A percentile compares a stretch with the other conserved stretches of the same genome.
These are phyloP conservation scores for Cantharis rufa DNA, from an alignment of 2,888 invertebrate species.

Conservation along the genomic window DNA sequence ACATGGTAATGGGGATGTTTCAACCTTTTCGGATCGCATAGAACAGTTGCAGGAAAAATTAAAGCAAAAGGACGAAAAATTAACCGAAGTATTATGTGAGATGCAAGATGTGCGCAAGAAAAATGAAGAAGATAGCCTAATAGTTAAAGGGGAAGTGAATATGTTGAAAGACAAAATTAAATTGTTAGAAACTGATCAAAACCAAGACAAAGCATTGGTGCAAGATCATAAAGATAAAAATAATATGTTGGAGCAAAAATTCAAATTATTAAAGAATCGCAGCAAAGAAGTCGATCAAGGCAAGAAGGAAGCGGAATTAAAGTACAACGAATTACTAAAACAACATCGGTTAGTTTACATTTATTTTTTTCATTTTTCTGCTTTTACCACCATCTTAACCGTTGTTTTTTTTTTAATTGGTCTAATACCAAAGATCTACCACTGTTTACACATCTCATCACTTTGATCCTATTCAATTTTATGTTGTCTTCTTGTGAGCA, in stretches of 20 bases:
- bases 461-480: too few species aligned
- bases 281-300: slow-evolving; percentile 55
- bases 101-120: background rate
- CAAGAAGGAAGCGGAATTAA: slow-evolving; percentile 53
- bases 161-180: slow-evolving; percentile 42
- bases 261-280: slow-evolving; percentile 53
- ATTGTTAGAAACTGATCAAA: slow-evolving; percentile 44
- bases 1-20: background rate
- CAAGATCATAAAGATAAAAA: slow-evolving; percentile 40
- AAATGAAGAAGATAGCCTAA: background rate
- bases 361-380: too few species aligned
- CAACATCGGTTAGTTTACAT: slow-evolving; percentile 1
- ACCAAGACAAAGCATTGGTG: slow-evolving; percentile 41
- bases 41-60: slow-evolving; percentile 43
- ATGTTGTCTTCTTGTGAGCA: too few species aligned
- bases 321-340: slow-evolving; percentile 44
- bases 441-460: too few species aligned
- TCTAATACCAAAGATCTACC: too few species aligned
- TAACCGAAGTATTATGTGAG: background rate
- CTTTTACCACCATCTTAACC: background rate
- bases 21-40: background rate
- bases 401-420: too few species aligned
- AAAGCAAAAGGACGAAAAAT: slow-evolving; percentile 20
- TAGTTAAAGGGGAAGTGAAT: background rate
- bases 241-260: slow-evolving; percentile 47